Conservation (phyloP, 2,888 invertebrate genomes). For the Mesoligia furuncula region DNA sequence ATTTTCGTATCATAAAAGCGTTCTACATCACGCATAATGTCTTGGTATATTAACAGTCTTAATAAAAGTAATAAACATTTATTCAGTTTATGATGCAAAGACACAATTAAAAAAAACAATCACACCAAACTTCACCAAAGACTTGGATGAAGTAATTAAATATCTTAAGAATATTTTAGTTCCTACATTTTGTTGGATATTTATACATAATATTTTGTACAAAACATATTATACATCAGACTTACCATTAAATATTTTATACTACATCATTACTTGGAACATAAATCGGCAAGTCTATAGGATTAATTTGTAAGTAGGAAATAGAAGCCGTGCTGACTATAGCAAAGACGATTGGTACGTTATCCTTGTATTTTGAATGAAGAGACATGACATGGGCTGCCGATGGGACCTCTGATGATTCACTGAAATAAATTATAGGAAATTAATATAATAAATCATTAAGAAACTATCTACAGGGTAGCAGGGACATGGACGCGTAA, state of each 20-base stretch:
- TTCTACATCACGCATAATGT: not conserved
- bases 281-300: slow-evolving; percentile 80
- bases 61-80: slow-evolving; percentile 9
- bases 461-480: not conserved
- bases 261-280: slow-evolving; percentile 68
- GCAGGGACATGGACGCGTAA: not conserved
- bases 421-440: slow-evolving; percentile 71
- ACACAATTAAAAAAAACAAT: slow-evolving; percentile 5
- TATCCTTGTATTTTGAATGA: slow-evolving; percentile 76
- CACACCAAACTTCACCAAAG: not conserved
- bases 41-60: slow-evolving; percentile 19
- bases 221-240: slow-evolving; percentile 10
- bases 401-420: slow-evolving; percentile 74
- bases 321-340: slow-evolving; percentile 83
- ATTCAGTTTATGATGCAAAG: slow-evolving; percentile 4
- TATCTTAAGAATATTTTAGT: slow-evolving; percentile 17
- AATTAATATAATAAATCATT: not conserved
- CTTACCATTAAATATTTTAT: slow-evolving; percentile 49
- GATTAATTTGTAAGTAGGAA: slow-evolving; percentile 84
- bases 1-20: not conserved
- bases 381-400: slow-evolving; percentile 76
- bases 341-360: slow-evolving; percentile 83
- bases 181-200: not conserved
- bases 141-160: not conserved
- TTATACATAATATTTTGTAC: slow-evolving; percentile 28